Base-by-base conservation (phyloP, 2,888 invertebrate genomes). In the Lasioglossum pauxillum region DNA sequence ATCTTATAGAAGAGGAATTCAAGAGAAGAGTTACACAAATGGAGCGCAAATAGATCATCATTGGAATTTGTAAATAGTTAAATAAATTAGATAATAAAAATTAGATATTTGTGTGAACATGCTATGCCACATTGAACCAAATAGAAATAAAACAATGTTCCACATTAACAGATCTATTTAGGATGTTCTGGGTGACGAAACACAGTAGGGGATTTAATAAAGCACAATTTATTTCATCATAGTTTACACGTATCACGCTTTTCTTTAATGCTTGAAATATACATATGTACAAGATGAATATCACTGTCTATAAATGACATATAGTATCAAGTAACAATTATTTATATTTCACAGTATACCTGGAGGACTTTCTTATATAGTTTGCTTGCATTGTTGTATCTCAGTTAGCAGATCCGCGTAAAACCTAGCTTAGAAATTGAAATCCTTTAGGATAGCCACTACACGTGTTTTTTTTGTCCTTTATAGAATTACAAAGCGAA, bases 1-100 rank as follows among this genome's bases (percentile, higher is more conserved):
- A 95, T 35, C 97, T 97, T 88, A 96, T 98, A 60, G 96, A 97
- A 90, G 95, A 96, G 87, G 97, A 69, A 94, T 96, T 86, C 95
- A 95, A 92, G 90, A 89, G 89, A 71, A 81, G 49, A 81, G 23
- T 83, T 10, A 27, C 44, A 7, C 27, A 82, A 75, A 35, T 19
- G 67, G 8, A 71, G n/a, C 1, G 4, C 5, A 76, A 23, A 23
- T 64, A 5, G 44, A 23, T 5, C 41, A 67, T 23, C 35, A 67
- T 0, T 3, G 49, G 7, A 38, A 46, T 10, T 38, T 71, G 71
- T 78, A 78, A 12, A 27, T 16, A 60, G 19, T 14, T 49, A 46
- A 81, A 72, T 82, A 82, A 53, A 38, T 80, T 74, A 64, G 3
- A 38, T n/a, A 46, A 8, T 10, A 35, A 69, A 41, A 41, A 57